These are phyloP conservation scores for Galerucella nymphaeae DNA, from an alignment of 2,888 invertebrate species.

Conservation along the genomic window DNA sequence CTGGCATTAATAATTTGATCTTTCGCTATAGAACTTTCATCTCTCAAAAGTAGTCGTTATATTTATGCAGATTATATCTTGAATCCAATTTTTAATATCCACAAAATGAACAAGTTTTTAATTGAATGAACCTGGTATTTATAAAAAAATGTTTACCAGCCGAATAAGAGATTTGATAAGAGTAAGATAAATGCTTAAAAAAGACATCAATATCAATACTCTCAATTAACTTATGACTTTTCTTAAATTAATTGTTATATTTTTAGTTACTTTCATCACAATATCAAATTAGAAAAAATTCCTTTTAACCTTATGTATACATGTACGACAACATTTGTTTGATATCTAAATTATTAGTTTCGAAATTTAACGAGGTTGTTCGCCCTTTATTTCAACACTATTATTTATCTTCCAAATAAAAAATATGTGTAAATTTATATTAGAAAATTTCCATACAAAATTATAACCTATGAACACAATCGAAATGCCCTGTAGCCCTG, in stretches of 20 bases:
- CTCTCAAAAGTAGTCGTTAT: too few relatives aligned
- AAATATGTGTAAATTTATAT: not conserved
- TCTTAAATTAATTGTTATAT: not conserved
- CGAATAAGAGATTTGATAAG: not conserved
- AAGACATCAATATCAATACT: constrained; percentile 4
- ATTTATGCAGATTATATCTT: too few relatives aligned
- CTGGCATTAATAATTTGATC: too few relatives aligned
- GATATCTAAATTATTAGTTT: not conserved
- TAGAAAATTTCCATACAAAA: too few relatives aligned
- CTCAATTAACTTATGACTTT: constrained; percentile 9
- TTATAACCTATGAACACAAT: too few relatives aligned
- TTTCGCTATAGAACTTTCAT: too few relatives aligned
- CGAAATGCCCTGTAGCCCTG: too few relatives aligned
- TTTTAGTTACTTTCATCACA: not conserved
- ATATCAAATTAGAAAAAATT: not conserved
- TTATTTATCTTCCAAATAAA: not conserved
- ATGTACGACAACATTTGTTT: not conserved
- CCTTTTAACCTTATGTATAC: not conserved
- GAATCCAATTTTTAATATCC: too few relatives aligned
- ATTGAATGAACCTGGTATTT: not conserved
- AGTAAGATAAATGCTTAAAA: constrained; percentile 3
- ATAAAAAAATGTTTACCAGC: not conserved
- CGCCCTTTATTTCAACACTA: not conserved
- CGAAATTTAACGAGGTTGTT: not conserved
- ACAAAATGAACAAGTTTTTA: not conserved